Conservation (phyloP, 2,113 vertebrate genomes). For the Phylloscopus whistleri region DNA sequence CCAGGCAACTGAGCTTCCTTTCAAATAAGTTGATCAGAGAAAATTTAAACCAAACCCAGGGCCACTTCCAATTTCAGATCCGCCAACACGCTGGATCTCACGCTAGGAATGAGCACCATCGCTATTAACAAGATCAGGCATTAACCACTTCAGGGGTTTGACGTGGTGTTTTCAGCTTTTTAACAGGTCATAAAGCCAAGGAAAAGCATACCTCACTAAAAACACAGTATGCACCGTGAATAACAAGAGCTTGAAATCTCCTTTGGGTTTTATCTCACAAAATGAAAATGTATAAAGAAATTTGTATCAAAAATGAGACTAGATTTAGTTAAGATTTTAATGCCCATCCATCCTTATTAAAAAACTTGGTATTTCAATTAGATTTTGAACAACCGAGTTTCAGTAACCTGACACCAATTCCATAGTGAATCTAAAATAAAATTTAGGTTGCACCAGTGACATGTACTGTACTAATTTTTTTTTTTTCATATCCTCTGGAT, state of each 20-base stretch:
- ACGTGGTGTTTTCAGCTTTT: not conserved
- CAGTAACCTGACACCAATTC: conserved; percentile 4
- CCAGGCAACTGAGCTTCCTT: conserved; percentile 54
- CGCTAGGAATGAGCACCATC: conserved; percentile 55
- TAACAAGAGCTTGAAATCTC: not conserved
- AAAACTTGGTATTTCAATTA: not conserved
- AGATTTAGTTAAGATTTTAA: not conserved
- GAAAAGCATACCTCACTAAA: not conserved
- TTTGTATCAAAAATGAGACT: not conserved
- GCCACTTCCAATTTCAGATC: conserved; percentile 37
- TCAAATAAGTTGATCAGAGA: conserved; percentile 6
- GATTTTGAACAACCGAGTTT: not conserved
- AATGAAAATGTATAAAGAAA: not conserved
- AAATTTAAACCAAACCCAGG: conserved; percentile 31
- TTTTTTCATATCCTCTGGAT: not conserved
- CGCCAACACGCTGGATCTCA: not conserved
- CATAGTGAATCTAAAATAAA: not conserved
- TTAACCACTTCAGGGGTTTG: not conserved
- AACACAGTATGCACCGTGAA: not conserved
- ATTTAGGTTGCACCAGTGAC: not conserved
- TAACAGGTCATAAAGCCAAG: conserved; percentile 46
- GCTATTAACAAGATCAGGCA: not conserved
- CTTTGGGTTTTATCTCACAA: not conserved
- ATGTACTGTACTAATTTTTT: not conserved
- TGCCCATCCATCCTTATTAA: not conserved